These are phyloP conservation scores for Tyto alba DNA, from an alignment of 2,113 vertebrate species.

Conservation along the genomic window DNA sequence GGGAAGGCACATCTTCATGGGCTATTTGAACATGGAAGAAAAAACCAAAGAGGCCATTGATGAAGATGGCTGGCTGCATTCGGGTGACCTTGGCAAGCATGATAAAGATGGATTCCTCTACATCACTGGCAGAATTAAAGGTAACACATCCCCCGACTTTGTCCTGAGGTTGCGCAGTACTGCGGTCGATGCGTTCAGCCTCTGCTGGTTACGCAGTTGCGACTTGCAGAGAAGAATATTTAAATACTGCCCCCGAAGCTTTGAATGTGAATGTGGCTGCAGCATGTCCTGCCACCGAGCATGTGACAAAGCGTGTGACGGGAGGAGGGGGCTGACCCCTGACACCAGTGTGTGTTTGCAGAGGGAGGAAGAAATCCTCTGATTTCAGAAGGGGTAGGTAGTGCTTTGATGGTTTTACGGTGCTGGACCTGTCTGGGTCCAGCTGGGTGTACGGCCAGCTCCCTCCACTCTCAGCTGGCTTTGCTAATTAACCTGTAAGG, in stretches of 20 bases:
- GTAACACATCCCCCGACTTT: constrained; percentile 11
- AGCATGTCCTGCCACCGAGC: background rate
- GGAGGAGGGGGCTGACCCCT: background rate
- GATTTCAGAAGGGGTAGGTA: background rate
- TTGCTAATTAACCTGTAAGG: background rate
- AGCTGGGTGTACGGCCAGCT: background rate
- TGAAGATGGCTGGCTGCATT: constrained; percentile 88
- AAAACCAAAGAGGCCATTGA: constrained; percentile 82
- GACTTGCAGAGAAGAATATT: background rate
- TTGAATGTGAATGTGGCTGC: accelerated
- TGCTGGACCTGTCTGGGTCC: background rate
- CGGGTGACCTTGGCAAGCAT: constrained; percentile 84
- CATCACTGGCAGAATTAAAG: constrained; percentile 93
- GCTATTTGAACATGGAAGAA: constrained; percentile 84
- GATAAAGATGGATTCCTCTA: constrained; percentile 83
- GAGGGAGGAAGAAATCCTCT: background rate
- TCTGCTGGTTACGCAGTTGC: background rate
- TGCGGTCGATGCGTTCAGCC: accelerated
- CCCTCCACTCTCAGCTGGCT: background rate
- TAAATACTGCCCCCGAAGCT: background rate
- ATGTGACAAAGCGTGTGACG: accelerated
- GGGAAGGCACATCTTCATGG: constrained; percentile 94
- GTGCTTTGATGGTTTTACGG: background rate
- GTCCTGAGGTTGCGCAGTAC: accelerated
- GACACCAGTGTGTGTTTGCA: background rate